phyloP scores from a whole-genome alignment of 2,888 invertebrate genomes.

The Andrena bucephala region DNA sequence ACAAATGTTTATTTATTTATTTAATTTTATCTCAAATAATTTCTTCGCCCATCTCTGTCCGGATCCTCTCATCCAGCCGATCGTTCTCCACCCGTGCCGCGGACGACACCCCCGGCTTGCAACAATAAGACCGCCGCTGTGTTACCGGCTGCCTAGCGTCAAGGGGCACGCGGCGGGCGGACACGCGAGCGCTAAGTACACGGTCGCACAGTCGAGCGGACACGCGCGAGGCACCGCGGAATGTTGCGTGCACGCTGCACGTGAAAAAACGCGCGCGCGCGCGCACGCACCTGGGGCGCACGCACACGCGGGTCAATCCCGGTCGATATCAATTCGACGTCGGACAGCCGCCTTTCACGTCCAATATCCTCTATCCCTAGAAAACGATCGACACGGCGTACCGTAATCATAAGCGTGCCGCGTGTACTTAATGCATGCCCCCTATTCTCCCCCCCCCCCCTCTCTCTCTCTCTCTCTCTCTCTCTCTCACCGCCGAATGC shows the following conservation, averaged over 20 bases:
- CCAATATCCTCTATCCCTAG: conserved; percentile 31
- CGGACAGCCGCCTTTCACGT: conserved; percentile 58
- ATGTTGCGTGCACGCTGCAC: conserved; percentile 44
- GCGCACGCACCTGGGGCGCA: conserved; percentile 2
- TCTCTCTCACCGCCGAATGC: neutral
- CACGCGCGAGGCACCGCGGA: conserved; percentile 29
- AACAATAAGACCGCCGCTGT: conserved; percentile 28
- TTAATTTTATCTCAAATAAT: no score
- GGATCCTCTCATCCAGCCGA: no score
- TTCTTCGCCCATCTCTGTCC: no score
- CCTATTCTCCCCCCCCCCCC: neutral
- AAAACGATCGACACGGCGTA: conserved; percentile 24
- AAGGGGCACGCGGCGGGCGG: conserved; percentile 20
- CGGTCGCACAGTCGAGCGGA: conserved; percentile 14
- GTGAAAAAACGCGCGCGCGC: conserved; percentile 19
- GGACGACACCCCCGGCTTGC: neutral
- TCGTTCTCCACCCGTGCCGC: neutral
- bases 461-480: no score
- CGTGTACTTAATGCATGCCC: conserved; percentile 2
- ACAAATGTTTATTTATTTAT: no score
- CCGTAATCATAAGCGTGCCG: conserved; percentile 24
- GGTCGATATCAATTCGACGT: conserved; percentile 50
- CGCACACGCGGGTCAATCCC: conserved; percentile 6
- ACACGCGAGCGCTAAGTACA: conserved; percentile 17
- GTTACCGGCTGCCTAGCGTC: conserved; percentile 11